phyloP scores from a whole-genome alignment of 1,140 invertebrate genomes.

The Cydia amplana region DNA sequence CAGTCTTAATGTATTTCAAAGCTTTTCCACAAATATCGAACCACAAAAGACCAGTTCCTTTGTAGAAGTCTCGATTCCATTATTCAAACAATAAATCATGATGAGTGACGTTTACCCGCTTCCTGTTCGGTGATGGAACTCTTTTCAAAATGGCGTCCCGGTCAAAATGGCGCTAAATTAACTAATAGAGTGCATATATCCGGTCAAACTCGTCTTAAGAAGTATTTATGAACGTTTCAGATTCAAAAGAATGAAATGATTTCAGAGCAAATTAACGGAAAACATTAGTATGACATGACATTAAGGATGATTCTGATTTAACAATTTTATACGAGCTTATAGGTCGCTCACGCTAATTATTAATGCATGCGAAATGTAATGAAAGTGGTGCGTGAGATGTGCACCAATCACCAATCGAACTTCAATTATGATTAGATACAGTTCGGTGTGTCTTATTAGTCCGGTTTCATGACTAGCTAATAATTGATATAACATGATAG shows the following conservation, averaged over 20 bases:
- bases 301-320: not conserved
- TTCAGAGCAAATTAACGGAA: not conserved
- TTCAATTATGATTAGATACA: too few species aligned
- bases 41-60: not conserved
- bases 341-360: too few species aligned
- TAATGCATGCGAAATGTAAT: too few species aligned
- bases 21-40: slow-evolving; percentile 16
- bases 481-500: not conserved
- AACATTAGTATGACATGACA: not conserved
- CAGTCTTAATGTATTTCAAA: slow-evolving; percentile 7
- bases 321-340: too few species aligned
- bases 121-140: slow-evolving; percentile 24
- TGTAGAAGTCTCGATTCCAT: slow-evolving; percentile 24
- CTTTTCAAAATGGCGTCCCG: slow-evolving; percentile 18
- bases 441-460: too few species aligned
- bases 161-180: slow-evolving; percentile 27
- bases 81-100: slow-evolving; percentile 33
- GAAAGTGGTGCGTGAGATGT: not conserved
- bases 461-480: too few species aligned
- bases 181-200: slow-evolving; percentile 6
- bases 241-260: not conserved
- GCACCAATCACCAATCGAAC: not conserved
- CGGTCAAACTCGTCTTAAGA: not conserved
- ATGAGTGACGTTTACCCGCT: slow-evolving; percentile 28
- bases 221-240: not conserved